Conservation (phyloP, 2,113 vertebrate genomes). For the Rhea pennata region DNA sequence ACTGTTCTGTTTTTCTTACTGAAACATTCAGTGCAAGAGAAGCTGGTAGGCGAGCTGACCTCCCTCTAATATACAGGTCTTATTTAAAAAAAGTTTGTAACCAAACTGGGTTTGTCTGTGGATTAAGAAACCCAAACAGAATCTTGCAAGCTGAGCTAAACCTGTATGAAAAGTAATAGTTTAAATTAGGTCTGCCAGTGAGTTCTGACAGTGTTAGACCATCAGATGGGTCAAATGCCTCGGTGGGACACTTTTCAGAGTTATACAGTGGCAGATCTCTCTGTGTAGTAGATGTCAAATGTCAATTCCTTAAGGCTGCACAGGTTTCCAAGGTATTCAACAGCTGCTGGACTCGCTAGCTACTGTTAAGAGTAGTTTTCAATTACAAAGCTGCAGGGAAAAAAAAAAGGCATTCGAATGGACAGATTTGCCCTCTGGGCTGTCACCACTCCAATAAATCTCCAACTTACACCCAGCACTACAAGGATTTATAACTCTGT, state of each 20-base stretch:
- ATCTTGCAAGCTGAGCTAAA: not conserved
- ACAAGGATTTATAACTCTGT: not conserved
- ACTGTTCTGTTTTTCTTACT: not conserved
- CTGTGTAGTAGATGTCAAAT: not conserved
- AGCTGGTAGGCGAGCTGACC: not conserved
- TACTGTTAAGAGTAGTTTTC: not conserved
- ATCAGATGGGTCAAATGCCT: not conserved
- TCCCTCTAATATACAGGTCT: not conserved
- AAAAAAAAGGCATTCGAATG: not conserved
- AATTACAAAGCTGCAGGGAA: not conserved
- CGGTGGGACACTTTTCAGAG: not conserved
- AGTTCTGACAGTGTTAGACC: not conserved
- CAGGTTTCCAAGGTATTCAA: not conserved
- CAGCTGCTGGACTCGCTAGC: not conserved
- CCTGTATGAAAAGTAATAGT: not conserved
- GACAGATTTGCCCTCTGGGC: not conserved
- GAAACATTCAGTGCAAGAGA: not conserved
- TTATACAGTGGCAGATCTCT: not conserved
- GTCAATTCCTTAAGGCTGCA: slow-evolving; percentile 3
- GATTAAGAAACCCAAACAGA: not conserved
- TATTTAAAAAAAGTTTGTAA: not conserved
- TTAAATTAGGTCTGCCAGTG: not conserved
- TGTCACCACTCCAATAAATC: not conserved
- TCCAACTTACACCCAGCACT: not conserved
- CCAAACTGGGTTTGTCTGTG: not conserved